Percentiles rank a stretch among this genome's conserved stretches.
Conservation (phyloP, 2,113 vertebrate species). For the Smithornis capensis region DNA sequence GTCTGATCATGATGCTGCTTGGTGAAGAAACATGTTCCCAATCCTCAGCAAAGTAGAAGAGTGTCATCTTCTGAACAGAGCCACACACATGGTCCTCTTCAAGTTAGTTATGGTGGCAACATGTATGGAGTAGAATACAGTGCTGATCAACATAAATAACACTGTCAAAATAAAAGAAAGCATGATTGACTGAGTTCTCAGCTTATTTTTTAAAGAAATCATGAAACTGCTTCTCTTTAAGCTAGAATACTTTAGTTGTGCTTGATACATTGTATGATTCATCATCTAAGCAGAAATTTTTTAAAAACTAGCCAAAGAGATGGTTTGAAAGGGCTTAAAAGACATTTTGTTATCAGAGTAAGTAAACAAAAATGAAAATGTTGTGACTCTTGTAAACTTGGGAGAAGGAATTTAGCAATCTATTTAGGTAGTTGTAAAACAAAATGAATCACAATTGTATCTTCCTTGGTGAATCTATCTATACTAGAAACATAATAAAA, state of each 20-base stretch:
- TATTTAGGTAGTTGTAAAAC: background rate
- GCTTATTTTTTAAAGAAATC: background rate
- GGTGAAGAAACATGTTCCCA: background rate
- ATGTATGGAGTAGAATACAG: fast-evolving
- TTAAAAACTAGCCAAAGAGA: background rate
- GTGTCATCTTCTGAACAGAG: background rate
- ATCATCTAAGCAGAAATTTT: background rate
- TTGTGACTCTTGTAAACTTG: background rate
- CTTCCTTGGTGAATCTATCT: background rate
- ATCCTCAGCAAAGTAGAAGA: background rate
- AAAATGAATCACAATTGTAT: background rate
- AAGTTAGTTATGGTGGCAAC: background rate
- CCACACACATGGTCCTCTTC: background rate
- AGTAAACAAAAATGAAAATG: background rate
- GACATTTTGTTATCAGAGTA: background rate
- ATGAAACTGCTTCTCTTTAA: background rate
- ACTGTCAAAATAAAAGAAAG: background rate
- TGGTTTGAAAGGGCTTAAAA: background rate
- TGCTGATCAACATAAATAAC: background rate
- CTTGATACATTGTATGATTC: background rate
- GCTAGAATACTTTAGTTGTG: background rate
- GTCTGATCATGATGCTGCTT: background rate
- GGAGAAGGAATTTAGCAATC: background rate
- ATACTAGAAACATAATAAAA: background rate
- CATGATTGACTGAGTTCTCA: background rate